Conservation (phyloP, 2,797 vertebrate species). For the Tinamus major region DNA sequence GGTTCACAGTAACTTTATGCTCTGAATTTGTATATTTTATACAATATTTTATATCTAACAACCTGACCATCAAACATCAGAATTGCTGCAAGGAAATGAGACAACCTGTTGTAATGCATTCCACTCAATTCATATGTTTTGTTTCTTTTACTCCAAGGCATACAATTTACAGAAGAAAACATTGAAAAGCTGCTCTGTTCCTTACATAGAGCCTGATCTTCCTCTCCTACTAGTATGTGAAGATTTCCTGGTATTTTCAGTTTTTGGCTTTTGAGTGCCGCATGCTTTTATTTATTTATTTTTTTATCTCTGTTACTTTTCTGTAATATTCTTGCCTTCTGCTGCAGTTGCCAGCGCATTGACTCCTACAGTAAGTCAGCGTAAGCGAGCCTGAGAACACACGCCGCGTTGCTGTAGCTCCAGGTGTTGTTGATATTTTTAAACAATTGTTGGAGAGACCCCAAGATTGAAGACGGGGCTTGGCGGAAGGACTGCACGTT, state of each 20-base stretch:
- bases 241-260: neutral
- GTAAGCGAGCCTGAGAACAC: rapidly evolving
- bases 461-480: neutral
- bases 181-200: neutral
- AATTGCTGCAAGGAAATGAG: neutral
- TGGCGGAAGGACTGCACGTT: neutral
- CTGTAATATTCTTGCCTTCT: neutral
- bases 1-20: neutral
- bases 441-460: neutral
- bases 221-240: neutral
- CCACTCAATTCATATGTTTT: neutral
- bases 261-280: neutral
- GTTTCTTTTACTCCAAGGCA: neutral
- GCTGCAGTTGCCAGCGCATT: neutral
- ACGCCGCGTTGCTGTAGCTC: neutral
- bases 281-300: neutral
- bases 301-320: neutral
- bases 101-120: neutral
- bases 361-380: neutral
- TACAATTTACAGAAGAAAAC: neutral
- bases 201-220: neutral
- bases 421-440: neutral
- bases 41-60: neutral
- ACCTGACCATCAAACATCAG: neutral
- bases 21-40: neutral